phyloP scores from a whole-genome alignment of 2,888 invertebrate species.

The Hofmannophila pseudospretella region DNA sequence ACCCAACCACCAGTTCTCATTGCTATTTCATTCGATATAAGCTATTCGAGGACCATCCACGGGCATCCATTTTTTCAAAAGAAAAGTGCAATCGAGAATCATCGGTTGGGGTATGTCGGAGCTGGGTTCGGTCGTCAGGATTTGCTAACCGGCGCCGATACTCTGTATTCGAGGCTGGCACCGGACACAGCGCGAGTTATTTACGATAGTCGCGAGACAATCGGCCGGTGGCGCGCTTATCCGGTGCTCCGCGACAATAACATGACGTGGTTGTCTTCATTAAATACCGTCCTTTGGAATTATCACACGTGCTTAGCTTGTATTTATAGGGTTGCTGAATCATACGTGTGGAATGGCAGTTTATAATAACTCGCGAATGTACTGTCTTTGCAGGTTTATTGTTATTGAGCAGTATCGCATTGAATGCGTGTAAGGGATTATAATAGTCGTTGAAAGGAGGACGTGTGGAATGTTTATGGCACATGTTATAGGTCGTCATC shows the following conservation, averaged over 20 bases:
- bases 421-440: slow-evolving; percentile 2
- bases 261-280: slow-evolving; percentile 73
- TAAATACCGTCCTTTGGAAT: slow-evolving; percentile 66
- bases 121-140: slow-evolving; percentile 29
- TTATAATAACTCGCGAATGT: slow-evolving; percentile 32
- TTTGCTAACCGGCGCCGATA: slow-evolving; percentile 53
- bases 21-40: slow-evolving; percentile 23
- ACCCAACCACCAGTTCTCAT: slow-evolving; percentile 36
- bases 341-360: slow-evolving; percentile 45
- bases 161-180: slow-evolving; percentile 64
- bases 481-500: slow-evolving; percentile 1
- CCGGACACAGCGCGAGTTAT: slow-evolving; percentile 71
- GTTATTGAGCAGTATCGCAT: slow-evolving; percentile 2
- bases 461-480: slow-evolving; percentile 4
- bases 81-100: slow-evolving; percentile 13
- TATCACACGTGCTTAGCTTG: slow-evolving; percentile 60
- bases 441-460: not conserved
- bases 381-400: slow-evolving; percentile 14
- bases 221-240: slow-evolving; percentile 69
- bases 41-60: not conserved
- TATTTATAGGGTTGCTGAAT: slow-evolving; percentile 61
- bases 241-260: slow-evolving; percentile 72
- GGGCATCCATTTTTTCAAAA: slow-evolving; percentile 7
- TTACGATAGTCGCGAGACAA: slow-evolving; percentile 74
- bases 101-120: slow-evolving; percentile 20